Evolutionary conservation across 2,888 invertebrate species (phyloP).

Genomic region (Lepidocyrtinus sp.): DNA sequence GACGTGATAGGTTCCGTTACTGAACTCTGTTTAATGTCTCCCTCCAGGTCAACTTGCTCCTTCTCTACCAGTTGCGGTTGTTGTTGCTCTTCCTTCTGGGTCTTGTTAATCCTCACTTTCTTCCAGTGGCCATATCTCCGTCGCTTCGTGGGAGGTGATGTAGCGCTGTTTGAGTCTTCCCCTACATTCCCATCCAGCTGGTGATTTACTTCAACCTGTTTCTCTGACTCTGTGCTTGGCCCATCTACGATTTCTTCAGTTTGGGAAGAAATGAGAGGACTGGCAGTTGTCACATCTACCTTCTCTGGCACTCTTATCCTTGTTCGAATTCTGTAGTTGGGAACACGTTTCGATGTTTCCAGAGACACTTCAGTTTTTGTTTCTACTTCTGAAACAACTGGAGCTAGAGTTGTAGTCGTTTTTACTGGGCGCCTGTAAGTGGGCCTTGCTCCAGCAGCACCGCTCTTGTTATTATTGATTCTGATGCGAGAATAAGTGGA

Average conservation of each 20-base stretch:
- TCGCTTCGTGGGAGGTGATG: slow-evolving; percentile 1
- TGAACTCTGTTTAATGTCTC: slow-evolving; percentile 19
- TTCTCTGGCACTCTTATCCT: slow-evolving; percentile 22
- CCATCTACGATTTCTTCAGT: background rate
- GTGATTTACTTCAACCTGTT: slow-evolving; percentile 39
- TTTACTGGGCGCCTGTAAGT: slow-evolving; percentile 6
- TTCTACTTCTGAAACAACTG: background rate
- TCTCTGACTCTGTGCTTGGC: slow-evolving; percentile 23
- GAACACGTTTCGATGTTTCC: background rate
- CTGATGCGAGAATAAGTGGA: slow-evolving; percentile 49
- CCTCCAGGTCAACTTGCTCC: background rate
- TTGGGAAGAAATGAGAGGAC: background rate
- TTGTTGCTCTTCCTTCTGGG: background rate
- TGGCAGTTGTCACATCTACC: too few species aligned
- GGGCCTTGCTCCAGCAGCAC: slow-evolving; percentile 9
- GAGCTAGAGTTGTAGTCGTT: background rate
- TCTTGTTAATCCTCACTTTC: slow-evolving; percentile 25
- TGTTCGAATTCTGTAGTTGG: background rate
- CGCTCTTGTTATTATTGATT: slow-evolving; percentile 28
- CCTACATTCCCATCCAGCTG: slow-evolving; percentile 25
- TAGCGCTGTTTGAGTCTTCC: background rate
- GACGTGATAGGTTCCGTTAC: slow-evolving; percentile 30
- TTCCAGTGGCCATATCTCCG: background rate
- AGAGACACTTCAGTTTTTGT: background rate
- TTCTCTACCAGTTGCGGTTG: background rate